These are phyloP conservation scores for Diglossa cyanea DNA, from an alignment of 2,797 vertebrate species.

Conservation along the genomic window DNA sequence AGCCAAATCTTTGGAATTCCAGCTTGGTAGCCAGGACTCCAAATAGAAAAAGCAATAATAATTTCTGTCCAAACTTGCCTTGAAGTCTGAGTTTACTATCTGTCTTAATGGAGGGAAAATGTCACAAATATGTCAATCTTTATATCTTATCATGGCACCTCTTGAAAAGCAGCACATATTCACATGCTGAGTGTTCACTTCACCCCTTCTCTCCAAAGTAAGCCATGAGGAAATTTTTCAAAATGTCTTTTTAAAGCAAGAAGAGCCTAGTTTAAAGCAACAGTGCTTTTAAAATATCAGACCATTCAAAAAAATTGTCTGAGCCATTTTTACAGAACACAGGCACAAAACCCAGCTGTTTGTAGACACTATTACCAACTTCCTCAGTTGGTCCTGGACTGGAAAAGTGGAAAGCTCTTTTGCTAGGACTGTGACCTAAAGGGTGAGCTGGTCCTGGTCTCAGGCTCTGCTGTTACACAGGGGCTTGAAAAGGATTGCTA, in stretches of 20 bases:
- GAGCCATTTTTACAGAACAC: neutral
- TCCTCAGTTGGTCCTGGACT: neutral
- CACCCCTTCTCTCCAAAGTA: neutral
- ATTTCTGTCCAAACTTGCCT: neutral
- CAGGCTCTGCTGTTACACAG: neutral
- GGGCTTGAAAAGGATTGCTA: neutral
- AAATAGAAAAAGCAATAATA: neutral
- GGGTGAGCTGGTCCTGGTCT: neutral
- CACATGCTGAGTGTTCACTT: neutral
- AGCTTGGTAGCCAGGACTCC: neutral
- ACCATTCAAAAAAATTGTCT: neutral
- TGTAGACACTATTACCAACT: neutral
- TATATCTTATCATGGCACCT: neutral
- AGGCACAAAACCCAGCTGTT: neutral
- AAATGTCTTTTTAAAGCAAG: neutral
- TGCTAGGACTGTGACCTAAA: neutral
- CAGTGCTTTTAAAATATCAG: neutral
- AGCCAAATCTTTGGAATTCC: slow-evolving; percentile 19
- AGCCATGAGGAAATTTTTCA: neutral
- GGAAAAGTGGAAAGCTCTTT: neutral
- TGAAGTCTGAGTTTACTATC: neutral
- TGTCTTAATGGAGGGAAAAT: neutral
- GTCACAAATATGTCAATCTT: neutral
- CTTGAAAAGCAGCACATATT: neutral
- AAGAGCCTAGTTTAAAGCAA: neutral